A percentile compares a stretch with the other conserved stretches of the same genome.
These are phyloP conservation scores for Cairina moschata DNA, from an alignment of 2,113 vertebrate species.

Conservation along the genomic window DNA sequence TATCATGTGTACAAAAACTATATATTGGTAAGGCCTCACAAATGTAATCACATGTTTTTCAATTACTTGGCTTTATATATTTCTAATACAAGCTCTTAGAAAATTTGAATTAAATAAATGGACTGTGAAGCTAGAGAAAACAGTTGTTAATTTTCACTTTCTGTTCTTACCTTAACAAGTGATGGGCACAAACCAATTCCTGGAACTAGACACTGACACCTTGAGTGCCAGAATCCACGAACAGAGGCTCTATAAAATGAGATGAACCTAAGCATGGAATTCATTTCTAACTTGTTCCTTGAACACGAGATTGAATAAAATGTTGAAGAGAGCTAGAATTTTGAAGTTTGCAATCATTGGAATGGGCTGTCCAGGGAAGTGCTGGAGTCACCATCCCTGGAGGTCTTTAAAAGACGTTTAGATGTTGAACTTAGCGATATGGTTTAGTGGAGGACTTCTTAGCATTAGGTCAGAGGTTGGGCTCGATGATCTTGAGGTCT, in stretches of 20 bases:
- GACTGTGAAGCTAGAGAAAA: background rate
- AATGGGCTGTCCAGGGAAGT: too few relatives aligned
- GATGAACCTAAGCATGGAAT: background rate
- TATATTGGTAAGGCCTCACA: background rate
- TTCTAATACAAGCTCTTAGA: background rate
- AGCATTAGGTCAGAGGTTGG: too few relatives aligned
- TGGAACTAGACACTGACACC: background rate
- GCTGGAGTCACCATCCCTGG: too few relatives aligned
- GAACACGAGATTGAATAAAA: background rate
- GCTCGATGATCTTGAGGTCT: too few relatives aligned
- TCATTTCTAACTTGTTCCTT: background rate
- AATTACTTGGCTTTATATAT: background rate
- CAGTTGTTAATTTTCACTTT: background rate
- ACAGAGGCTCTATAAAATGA: background rate
- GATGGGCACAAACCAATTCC: background rate
- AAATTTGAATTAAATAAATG: background rate
- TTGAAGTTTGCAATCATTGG: background rate
- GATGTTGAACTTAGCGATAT: too few relatives aligned
- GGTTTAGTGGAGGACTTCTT: too few relatives aligned
- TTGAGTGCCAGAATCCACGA: accelerated
- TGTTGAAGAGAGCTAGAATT: background rate
- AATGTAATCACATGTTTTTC: background rate
- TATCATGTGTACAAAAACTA: background rate
- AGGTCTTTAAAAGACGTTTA: too few relatives aligned
- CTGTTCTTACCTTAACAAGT: background rate